Evolutionary conservation across 1,140 invertebrate genomes (phyloP).

Genomic region (Leptinotarsa defecta): DNA sequence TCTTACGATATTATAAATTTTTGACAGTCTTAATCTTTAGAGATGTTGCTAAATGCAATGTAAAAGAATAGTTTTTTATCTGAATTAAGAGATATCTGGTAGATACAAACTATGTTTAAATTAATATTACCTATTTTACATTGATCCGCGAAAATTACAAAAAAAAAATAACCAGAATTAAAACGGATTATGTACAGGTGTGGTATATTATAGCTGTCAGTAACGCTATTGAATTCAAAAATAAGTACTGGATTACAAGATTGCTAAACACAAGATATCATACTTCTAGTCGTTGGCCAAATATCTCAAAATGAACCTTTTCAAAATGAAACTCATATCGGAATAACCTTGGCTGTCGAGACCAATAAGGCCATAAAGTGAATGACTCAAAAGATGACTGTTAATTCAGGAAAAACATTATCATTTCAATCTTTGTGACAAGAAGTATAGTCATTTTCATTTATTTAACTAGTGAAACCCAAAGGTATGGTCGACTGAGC

Average conservation of each 20-base stretch:
- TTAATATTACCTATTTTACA: constrained; percentile 36
- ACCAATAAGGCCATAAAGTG: no score
- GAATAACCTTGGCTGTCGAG: no score
- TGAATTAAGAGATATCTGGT: constrained; percentile 37
- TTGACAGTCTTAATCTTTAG: constrained; percentile 46
- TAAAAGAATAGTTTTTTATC: constrained; percentile 45
- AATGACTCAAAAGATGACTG: no score
- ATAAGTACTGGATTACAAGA: constrained; percentile 26
- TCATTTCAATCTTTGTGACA: no score
- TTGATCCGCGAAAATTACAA: constrained; percentile 15
- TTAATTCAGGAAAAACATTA: no score
- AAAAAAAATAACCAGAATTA: background rate
- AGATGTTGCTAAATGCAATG: constrained; percentile 42
- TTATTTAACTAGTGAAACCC: no score
- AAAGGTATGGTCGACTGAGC: no score
- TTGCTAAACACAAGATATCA: background rate
- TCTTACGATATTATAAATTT: constrained; percentile 42
- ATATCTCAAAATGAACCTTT: background rate
- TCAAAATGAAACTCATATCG: background rate
- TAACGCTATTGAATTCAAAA: constrained; percentile 7
- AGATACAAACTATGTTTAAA: constrained; percentile 40
- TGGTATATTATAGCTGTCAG: constrained; percentile 1
- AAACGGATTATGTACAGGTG: constrained; percentile 20
- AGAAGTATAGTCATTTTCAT: no score
- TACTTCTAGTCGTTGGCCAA: background rate